Evolutionary conservation across 2,113 vertebrate species (phyloP).

Genomic region (Pituophis catenifer): DNA sequence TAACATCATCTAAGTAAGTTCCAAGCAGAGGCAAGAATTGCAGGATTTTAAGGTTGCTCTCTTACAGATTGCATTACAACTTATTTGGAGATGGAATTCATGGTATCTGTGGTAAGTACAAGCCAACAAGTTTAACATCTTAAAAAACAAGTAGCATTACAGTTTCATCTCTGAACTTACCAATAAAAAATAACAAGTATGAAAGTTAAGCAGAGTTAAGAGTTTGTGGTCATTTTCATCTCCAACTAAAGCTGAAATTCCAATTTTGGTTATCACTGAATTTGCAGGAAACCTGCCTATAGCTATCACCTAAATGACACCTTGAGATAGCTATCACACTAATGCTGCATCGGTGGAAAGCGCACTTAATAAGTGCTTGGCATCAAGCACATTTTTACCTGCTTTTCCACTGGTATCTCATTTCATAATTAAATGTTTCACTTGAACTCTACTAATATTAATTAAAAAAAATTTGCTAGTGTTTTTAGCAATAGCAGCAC

Average conservation of each 20-base stretch:
- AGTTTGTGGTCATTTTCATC: fast-evolving
- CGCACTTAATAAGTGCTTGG: fast-evolving
- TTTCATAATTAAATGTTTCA: background rate
- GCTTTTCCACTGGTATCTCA: background rate
- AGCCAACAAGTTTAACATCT: background rate
- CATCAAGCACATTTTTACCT: background rate
- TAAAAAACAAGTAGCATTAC: background rate
- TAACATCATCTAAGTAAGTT: background rate
- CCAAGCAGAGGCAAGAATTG: background rate
- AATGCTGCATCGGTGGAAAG: background rate
- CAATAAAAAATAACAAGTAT: background rate
- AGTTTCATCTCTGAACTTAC: background rate
- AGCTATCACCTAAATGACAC: background rate
- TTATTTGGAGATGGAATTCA: background rate
- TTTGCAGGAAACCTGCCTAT: background rate
- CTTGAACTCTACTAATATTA: background rate
- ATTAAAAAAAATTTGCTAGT: background rate
- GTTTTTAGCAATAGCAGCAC: background rate
- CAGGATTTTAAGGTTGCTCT: background rate
- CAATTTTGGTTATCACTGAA: background rate
- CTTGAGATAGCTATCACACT: background rate
- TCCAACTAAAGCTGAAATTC: background rate
- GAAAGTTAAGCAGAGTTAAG: fast-evolving
- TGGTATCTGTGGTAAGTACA: background rate
- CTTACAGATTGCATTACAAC: background rate